Conservation (phyloP, 64 coral and sea anemone species). For the Montipora foliosa region DNA sequence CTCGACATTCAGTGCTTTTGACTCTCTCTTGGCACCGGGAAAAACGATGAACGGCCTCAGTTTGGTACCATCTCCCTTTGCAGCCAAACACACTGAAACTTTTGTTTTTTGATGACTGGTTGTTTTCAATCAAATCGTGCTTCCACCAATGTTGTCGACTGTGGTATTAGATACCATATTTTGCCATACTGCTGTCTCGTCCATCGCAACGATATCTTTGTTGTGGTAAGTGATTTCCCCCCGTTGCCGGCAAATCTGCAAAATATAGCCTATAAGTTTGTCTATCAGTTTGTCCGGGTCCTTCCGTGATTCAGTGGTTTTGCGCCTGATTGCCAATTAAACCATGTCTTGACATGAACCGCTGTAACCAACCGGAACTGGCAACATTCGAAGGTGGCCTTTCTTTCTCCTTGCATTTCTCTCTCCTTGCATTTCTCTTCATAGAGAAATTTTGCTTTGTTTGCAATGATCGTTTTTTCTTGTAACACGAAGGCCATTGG, state of each 20-base stretch:
- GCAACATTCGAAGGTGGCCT: constrained; percentile 34
- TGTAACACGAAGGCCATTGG: constrained; percentile 39
- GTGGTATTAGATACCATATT: too few relatives aligned
- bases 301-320: too few relatives aligned
- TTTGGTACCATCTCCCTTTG: constrained; percentile 2
- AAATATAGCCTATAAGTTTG: too few relatives aligned
- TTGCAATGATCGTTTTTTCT: constrained; percentile 65
- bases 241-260: neutral
- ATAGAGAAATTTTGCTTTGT: constrained; percentile 73
- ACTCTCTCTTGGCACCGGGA: neutral
- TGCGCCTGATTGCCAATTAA: too few relatives aligned
- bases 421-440: constrained; percentile 55
- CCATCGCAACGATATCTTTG: neutral
- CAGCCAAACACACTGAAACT: neutral
- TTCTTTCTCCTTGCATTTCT: constrained; percentile 58
- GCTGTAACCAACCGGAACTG: neutral
- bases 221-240: constrained; percentile 1
- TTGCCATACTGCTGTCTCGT: too few relatives aligned
- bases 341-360: too few relatives aligned
- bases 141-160: too few relatives aligned
- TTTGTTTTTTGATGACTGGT: too few relatives aligned
- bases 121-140: too few relatives aligned
- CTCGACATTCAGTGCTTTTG: constrained; percentile 1
- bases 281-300: too few relatives aligned
- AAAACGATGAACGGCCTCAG: neutral